Base-by-base conservation (phyloP, 1,140 invertebrate species). In the Zaprionus kolodkinae region DNA sequence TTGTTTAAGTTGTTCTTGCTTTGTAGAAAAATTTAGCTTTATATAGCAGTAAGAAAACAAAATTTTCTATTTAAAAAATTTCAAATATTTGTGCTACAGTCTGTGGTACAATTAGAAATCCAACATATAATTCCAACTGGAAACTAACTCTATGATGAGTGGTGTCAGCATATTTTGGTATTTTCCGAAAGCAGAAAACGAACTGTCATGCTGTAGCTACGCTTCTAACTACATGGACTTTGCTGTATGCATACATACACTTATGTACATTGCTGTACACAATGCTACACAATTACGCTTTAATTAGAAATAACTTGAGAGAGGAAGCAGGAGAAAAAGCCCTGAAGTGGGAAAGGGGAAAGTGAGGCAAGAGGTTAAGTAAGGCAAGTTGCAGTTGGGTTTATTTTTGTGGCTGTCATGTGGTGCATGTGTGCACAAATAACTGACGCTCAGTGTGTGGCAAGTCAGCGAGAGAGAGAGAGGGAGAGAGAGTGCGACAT, bases 401-500 rank as follows among this genome's bases (percentile, higher is more conserved):
- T 89, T 81, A 85, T 79, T 85, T 76, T 88, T 78, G 85, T 79
- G 85, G 85, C 72, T 72, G 36, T 59, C 78, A 84, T 76, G 79
- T 81, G 75, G 71, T 72, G 63, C 35, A 69, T 11, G 74, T 70
- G 56, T 68, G 43, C 21, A 25, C n/a, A 17, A 25, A 17, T 48
- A 11, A 36, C n/a, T 17, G 4, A 30, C 38, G 25, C 21, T 33
- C 13, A 5, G 3, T 62, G 15, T 43, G n/a, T 6, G n/a, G 30
- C 55, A 54, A n/a, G 35, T 33, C 43, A 35, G 61, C 36, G 33
- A 67, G 17, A 1, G 17, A 50, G 10, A 17, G 21, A 0, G 38
- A 13, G 13, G n/a, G 7, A 10, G 33, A 13, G 38, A 40, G 11
- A 13, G 35, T 38, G 30, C 21, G 35, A 17, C 30, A 33, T 48